Evolutionary conservation across 2,797 vertebrate species (phyloP).

Genomic region (Manis pentadactyla): DNA sequence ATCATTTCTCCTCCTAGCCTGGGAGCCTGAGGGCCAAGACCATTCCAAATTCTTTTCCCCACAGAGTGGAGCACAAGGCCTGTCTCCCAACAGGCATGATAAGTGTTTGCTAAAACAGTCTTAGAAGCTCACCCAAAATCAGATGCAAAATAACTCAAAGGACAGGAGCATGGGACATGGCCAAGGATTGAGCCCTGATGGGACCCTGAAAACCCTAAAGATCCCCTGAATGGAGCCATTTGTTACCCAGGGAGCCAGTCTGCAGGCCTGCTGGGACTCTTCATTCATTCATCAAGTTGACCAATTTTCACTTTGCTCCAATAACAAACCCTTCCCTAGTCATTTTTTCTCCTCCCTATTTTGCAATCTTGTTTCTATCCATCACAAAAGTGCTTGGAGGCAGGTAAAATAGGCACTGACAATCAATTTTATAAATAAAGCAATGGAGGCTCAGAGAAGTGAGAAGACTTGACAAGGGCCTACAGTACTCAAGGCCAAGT

Average conservation of each 20-base stretch:
- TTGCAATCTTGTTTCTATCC: slow-evolving; percentile 37
- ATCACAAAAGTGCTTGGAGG: slow-evolving; percentile 29
- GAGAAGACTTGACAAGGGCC: neutral
- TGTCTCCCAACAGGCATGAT: neutral
- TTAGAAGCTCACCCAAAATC: slow-evolving; percentile 19
- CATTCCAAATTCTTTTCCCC: neutral
- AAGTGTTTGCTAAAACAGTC: slow-evolving; percentile 8
- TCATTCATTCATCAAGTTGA: slow-evolving; percentile 27
- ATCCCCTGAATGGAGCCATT: neutral
- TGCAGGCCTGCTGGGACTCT: neutral
- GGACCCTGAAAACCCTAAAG: neutral
- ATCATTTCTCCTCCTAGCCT: neutral
- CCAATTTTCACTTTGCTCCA: slow-evolving; percentile 5
- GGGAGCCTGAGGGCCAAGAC: neutral
- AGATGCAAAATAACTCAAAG: slow-evolving; percentile 38
- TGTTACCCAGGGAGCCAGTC: neutral
- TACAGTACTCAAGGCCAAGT: neutral
- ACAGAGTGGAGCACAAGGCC: neutral
- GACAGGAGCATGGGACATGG: neutral
- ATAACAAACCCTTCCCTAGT: slow-evolving; percentile 19
- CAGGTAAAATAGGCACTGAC: neutral
- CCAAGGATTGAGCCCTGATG: neutral
- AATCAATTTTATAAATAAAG: slow-evolving; percentile 30
- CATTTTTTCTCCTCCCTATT: neutral
- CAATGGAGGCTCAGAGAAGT: slow-evolving; percentile 28